Evolutionary conservation across 2,888 invertebrate species (phyloP), one percentile per base, ranked within the genome.

Genomic region (Chalcis sispes): DNA sequence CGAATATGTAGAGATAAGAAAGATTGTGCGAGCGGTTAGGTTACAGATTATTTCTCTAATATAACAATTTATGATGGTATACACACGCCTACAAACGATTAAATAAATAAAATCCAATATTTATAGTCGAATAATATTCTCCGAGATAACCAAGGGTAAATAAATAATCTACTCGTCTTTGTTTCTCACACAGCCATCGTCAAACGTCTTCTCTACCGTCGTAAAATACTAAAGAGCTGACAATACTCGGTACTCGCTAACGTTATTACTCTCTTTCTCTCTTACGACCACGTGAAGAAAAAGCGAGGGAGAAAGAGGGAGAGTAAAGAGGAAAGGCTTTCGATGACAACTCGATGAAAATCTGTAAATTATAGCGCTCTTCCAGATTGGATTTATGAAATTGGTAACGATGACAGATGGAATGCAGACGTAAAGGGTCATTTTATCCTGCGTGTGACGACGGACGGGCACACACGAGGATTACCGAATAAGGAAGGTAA

Each of bases 331-430:
- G 32, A 25, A 50, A 56, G 20, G n/a, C 0, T 13, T 8, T 54
- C 13, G 62, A 72, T 56, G 58, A 72, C 58, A 50, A 50, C 27
- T 50, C 40, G 65, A 65, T 65, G 65, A 36, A 58, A 65, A 58
- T 72, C 50, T 4, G 7, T 48, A 15, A 72, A 29, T 71, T 71
- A 62, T 62, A 2, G 29, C 20, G 15, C 42, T 25, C 46, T 27
- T 13, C 20, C 5, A 2, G 7, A 36, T 27, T 50, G 50, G n/a
- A 50, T 61, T 61, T 48, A 71, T 36, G 56, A 69, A 59, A 27
- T 58, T 18, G 23, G 36, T 61, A 61, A 69, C 27, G 20, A 32
- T 32, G 48, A 48, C 58, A 59, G 59, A 20, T 59, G n/a, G n/a
- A n/a, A 50, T 40, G 15, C 23, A 2, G 40, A 40, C 40, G 10